phyloP scores from a whole-genome alignment of 2,113 vertebrate species.

The Syngnathus typhle region DNA sequence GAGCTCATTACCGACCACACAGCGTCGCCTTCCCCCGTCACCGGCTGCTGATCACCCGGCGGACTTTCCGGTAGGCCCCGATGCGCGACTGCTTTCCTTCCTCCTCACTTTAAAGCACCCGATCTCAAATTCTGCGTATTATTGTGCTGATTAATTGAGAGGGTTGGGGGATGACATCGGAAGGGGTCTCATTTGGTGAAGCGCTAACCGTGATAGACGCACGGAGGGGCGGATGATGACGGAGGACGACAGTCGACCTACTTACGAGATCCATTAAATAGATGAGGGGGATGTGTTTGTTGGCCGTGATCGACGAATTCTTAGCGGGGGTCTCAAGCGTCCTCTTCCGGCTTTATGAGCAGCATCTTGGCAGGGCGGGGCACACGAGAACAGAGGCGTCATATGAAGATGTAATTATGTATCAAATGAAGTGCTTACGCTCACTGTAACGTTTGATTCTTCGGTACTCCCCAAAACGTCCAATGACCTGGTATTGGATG shows the following conservation, averaged over 20 bases:
- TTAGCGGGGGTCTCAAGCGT: background rate
- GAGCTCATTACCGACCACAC: background rate
- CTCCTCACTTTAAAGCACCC: background rate
- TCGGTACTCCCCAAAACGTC: background rate
- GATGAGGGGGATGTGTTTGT: slow-evolving; percentile 32
- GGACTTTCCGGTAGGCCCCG: slow-evolving; percentile 4
- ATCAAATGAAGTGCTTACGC: background rate
- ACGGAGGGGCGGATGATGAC: slow-evolving; percentile 43
- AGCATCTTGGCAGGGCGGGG: slow-evolving; percentile 39
- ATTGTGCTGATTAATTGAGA: background rate
- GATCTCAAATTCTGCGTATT: background rate
- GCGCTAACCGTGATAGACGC: slow-evolving; percentile 17
- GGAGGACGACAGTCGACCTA: slow-evolving; percentile 40
- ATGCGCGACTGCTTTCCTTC: background rate
- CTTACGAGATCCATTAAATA: slow-evolving; percentile 45
- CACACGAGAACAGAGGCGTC: background rate
- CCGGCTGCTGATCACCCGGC: background rate
- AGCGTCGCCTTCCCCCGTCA: background rate
- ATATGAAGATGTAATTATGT: background rate
- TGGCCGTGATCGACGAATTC: slow-evolving; percentile 14
- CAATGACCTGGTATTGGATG: background rate
- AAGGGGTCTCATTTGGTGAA: background rate
- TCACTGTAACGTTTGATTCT: background rate
- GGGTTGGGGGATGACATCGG: background rate
- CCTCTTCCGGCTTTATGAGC: slow-evolving; percentile 26